These are phyloP conservation scores for Malaclemys terrapin DNA, from an alignment of 2,113 vertebrate species.

Conservation along the genomic window DNA sequence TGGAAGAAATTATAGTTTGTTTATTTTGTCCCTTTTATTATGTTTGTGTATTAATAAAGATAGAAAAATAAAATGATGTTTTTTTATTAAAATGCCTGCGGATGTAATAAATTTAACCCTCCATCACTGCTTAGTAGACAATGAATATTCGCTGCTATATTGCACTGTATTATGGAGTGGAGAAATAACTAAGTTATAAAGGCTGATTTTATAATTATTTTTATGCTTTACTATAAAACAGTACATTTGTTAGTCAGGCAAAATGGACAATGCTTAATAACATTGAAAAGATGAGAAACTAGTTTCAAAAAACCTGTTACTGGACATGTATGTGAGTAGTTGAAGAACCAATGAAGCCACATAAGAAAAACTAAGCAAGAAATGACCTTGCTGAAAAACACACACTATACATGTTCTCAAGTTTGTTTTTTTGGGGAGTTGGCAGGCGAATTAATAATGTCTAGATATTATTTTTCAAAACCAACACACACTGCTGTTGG, in stretches of 20 bases:
- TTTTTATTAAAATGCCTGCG: conserved; percentile 36
- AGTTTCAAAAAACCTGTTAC: conserved; percentile 27
- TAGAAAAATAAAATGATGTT: not conserved
- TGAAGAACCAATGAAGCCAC: not conserved
- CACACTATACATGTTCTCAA: not conserved
- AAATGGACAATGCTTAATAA: not conserved
- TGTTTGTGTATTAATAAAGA: not conserved
- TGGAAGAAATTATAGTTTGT: not conserved
- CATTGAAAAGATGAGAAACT: not conserved
- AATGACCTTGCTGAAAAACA: not conserved
- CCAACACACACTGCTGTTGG: not conserved
- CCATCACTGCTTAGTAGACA: not conserved
- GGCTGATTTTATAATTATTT: not conserved
- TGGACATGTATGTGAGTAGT: not conserved
- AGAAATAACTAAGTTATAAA: not conserved
- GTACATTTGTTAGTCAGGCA: not conserved
- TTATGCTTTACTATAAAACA: conserved; percentile 8
- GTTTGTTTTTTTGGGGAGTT: not conserved
- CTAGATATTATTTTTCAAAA: conserved; percentile 3
- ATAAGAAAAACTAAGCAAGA: not conserved
- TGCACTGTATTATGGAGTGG: not conserved
- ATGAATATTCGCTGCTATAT: not conserved
- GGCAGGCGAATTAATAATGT: not conserved
- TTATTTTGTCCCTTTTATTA: not conserved
- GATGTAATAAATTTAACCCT: not conserved